Conservation (phyloP, 2,113 vertebrate species). For the Callithrix jacchus region DNA sequence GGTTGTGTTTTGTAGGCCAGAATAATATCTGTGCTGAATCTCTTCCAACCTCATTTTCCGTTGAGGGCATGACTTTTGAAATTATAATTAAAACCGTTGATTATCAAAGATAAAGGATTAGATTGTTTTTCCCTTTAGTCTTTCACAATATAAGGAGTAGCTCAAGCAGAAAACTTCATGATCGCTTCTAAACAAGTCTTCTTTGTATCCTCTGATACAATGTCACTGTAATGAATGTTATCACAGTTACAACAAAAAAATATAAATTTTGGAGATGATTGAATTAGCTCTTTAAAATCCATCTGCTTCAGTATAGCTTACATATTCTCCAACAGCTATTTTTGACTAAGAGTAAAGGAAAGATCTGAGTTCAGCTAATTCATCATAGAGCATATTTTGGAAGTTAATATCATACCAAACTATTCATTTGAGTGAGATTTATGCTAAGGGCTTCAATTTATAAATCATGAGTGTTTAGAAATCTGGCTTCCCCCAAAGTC, state of each 20-base stretch:
- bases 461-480: neutral
- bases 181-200: constrained; percentile 31
- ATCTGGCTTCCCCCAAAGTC: neutral
- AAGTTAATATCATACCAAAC: neutral
- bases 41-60: constrained; percentile 57
- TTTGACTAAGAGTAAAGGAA: neutral
- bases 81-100: constrained; percentile 31
- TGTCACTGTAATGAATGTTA: neutral
- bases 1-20: neutral
- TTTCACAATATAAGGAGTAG: constrained; percentile 1
- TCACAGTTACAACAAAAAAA: neutral
- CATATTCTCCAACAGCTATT: neutral
- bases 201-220: constrained; percentile 18
- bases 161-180: neutral
- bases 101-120: neutral
- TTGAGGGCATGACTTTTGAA: neutral
- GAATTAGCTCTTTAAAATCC: neutral
- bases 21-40: constrained; percentile 18
- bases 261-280: neutral
- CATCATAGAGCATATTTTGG: neutral
- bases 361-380: neutral
- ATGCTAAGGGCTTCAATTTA: neutral
- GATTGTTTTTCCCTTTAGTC: neutral
- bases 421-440: neutral
- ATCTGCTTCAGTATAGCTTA: neutral